These are phyloP conservation scores for Umimayanthus chanpuru DNA, from an alignment of 92 coral and sea anemone species.

Conservation along the genomic window DNA sequence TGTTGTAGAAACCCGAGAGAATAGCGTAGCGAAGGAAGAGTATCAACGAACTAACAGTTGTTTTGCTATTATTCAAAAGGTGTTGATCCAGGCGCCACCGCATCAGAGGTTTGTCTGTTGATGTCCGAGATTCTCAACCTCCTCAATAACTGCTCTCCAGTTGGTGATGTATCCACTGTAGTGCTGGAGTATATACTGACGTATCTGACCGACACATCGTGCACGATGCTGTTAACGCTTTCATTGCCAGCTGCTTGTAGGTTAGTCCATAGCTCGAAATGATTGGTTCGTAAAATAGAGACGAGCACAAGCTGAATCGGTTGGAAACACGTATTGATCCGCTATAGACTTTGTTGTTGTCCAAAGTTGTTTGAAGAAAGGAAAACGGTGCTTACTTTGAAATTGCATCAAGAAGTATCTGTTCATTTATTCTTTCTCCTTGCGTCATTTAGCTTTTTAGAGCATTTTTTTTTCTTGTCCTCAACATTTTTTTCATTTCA, in stretches of 20 bases:
- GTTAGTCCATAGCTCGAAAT: background rate
- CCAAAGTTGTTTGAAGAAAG: background rate
- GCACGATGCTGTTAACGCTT: slow-evolving; percentile 76
- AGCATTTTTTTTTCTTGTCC: no score
- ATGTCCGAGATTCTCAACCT: slow-evolving; percentile 85
- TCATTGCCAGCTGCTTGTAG: slow-evolving; percentile 94
- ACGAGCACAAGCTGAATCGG: background rate
- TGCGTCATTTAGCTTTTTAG: no score
- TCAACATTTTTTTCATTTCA: no score
- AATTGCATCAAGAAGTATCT: no score
- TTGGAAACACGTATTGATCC: background rate
- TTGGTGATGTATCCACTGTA: slow-evolving; percentile 64
- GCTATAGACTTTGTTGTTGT: background rate
- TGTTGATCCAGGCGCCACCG: slow-evolving; percentile 79
- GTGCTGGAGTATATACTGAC: slow-evolving; percentile 69
- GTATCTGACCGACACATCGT: slow-evolving; percentile 76
- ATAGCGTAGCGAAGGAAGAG: no score
- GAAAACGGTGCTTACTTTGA: no score
- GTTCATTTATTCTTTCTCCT: no score
- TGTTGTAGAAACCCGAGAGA: background rate
- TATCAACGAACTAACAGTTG: background rate
- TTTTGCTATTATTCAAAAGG: slow-evolving; percentile 40
- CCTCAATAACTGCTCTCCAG: slow-evolving; percentile 87
- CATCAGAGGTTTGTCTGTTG: slow-evolving; percentile 80
- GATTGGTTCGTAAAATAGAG: background rate